Conservation (phyloP, 2,888 invertebrate genomes). For the Chirona hameri region DNA sequence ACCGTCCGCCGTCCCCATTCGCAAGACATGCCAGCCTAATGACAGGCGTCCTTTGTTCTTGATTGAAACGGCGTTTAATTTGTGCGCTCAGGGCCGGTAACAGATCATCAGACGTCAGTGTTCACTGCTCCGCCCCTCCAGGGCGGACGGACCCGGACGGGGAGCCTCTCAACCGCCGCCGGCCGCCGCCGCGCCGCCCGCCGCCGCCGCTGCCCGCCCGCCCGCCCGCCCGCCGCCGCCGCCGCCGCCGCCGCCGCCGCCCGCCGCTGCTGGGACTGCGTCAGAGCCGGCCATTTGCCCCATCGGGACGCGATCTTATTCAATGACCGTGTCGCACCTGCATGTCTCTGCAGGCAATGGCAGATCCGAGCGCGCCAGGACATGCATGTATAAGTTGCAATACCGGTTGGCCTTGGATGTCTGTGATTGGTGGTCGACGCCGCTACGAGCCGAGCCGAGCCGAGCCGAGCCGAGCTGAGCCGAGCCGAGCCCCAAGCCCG, state of each 20-base stretch:
- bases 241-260: no score
- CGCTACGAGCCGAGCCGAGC: background rate
- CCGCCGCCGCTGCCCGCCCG: no score
- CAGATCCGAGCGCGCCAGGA: background rate
- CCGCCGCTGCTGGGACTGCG: background rate
- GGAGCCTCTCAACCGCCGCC: no score
- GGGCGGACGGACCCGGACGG: no score
- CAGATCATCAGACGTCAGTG: background rate
- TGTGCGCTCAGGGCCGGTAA: background rate
- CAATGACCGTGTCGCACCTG: background rate
- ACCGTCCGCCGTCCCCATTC: background rate
- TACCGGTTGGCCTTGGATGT: background rate
- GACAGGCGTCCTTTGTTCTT: background rate
- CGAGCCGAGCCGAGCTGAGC: background rate
- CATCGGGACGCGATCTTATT: background rate
- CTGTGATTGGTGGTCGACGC: background rate
- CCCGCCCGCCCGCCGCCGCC: no score
- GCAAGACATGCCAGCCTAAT: background rate
- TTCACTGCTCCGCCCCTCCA: no score
- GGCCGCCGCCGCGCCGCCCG: no score
- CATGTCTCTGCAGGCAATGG: background rate
- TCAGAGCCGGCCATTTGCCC: background rate
- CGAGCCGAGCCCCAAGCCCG: background rate
- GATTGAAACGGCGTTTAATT: constrained; percentile 11
- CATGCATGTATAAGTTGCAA: background rate